Percentiles rank a stretch among this genome's conserved stretches.
These are phyloP conservation scores for Spodoptera exigua DNA, from an alignment of 2,888 invertebrate species.

Conservation along the genomic window DNA sequence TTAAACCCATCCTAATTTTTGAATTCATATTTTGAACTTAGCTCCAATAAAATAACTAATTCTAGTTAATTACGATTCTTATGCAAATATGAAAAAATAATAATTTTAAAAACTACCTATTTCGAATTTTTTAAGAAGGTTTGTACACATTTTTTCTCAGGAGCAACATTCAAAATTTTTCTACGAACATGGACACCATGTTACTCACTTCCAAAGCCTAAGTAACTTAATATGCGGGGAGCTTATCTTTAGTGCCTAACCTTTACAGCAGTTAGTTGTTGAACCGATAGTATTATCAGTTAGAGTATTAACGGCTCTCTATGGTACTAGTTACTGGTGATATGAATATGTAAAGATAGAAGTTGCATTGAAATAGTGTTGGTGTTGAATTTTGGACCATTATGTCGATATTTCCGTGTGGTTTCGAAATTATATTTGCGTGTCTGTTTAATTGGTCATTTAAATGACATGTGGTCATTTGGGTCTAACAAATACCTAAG, in stretches of 20 bases:
- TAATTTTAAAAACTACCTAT: too few species aligned
- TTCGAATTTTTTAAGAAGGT: too few species aligned
- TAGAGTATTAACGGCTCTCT: constrained; percentile 39
- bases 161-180: constrained; percentile 23
- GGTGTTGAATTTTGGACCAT: constrained; percentile 10
- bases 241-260: constrained; percentile 52
- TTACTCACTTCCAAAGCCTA: constrained; percentile 25
- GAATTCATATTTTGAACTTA: too few species aligned
- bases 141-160: neutral
- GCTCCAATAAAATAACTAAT: too few species aligned
- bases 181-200: constrained; percentile 14
- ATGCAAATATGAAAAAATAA: too few species aligned
- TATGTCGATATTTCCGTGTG: neutral
- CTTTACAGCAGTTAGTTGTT: constrained; percentile 40
- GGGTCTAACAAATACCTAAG: too few species aligned
- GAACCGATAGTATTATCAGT: constrained; percentile 45
- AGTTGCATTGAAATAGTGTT: constrained; percentile 17
- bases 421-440: too few species aligned
- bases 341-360: constrained; percentile 32
- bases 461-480: too few species aligned
- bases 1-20: too few species aligned
- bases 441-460: too few species aligned
- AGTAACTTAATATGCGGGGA: constrained; percentile 50
- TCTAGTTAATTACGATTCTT: too few species aligned
- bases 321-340: constrained; percentile 25